These are phyloP conservation scores for Crepidodera aurea DNA, from an alignment of 2,888 invertebrate species.

Conservation along the genomic window DNA sequence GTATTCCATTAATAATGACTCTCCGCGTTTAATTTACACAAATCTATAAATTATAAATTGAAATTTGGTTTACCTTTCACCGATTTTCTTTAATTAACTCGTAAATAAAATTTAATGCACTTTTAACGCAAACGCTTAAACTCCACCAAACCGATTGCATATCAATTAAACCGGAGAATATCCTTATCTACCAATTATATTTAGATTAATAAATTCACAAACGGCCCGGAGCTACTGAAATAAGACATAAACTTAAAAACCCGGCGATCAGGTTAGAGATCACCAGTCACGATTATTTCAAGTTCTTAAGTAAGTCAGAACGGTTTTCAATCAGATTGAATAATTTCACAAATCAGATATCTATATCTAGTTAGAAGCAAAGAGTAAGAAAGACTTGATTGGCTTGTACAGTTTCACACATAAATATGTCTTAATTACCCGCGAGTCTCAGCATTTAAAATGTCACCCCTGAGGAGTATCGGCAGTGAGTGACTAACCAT, in stretches of 20 bases:
- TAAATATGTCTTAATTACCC: constrained; percentile 28
- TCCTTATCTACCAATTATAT: neutral
- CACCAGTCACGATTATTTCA: constrained; percentile 23
- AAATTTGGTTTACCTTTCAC: neutral
- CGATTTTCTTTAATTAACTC: neutral
- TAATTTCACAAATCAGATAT: constrained; percentile 31
- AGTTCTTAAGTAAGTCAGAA: constrained; percentile 28
- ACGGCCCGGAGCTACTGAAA: neutral
- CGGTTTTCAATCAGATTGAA: constrained; percentile 30
- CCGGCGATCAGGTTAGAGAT: constrained; percentile 11
- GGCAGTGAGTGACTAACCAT: neutral
- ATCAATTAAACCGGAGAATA: neutral
- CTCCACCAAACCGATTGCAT: no score
- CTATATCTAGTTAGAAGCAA: constrained; percentile 26
- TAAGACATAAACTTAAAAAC: constrained; percentile 5
- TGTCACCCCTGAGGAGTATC: neutral
- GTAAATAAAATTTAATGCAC: no score
- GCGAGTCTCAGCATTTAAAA: neutral
- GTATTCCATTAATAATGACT: no score
- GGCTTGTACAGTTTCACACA: constrained; percentile 23
- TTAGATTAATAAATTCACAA: constrained; percentile 8
- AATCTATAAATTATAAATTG: no score
- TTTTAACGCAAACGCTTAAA: no score
- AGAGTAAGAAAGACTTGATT: constrained; percentile 1
- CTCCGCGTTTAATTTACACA: no score